Evolutionary conservation across 2,888 invertebrate species (phyloP), one percentile per base, ranked within the genome.

Genomic region (Caenorhabditis zanzibari): DNA sequence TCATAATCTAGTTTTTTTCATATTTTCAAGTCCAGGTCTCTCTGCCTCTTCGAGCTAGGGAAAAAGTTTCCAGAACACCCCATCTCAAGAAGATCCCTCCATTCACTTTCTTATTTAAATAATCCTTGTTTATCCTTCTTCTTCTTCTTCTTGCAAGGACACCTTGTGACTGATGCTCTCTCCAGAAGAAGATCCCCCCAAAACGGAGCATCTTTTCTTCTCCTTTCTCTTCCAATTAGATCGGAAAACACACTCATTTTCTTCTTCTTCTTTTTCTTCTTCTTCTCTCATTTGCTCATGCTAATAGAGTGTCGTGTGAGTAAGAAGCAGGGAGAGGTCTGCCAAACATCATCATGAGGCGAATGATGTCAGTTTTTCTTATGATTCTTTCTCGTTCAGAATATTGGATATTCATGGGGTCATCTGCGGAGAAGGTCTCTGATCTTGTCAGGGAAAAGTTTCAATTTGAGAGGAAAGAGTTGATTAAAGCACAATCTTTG

Each of bases 251-350:
- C 54, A n/a, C n/a, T n/a, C n/a, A n/a, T n/a, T n/a, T n/a, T 54
- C 54, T 26, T 54, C 26, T 54, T 26, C 44, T 44, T 63, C 44
- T 41, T 26, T 24, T 63, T 44, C 63, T 16, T 16, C 32, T 12
- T 41, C 22, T 35, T 2, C 35, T 38, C 38, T 14, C 24, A 26
- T 41, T 44, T 63, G 24, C 63, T 63, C 63, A 63, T 63, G 63
- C 63, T 63, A 63, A 63, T 63, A 63, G 63, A 58, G 58, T 54
- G 47, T 47, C 24, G 41, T 64, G 68, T 68, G 52, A 68, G 63
- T 63, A 54, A 52, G 54, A 35, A 47, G 28, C 44, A 56, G 47
- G 14, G 64, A 49, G 26, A n/a, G 19, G 32, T 24, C 66, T 66
- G 47, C 66, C 66, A 68, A 68, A 68, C 68, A 68, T 52, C 68